phyloP scores from a whole-genome alignment of 2,888 invertebrate species.

The Hypercompe scribonia region DNA sequence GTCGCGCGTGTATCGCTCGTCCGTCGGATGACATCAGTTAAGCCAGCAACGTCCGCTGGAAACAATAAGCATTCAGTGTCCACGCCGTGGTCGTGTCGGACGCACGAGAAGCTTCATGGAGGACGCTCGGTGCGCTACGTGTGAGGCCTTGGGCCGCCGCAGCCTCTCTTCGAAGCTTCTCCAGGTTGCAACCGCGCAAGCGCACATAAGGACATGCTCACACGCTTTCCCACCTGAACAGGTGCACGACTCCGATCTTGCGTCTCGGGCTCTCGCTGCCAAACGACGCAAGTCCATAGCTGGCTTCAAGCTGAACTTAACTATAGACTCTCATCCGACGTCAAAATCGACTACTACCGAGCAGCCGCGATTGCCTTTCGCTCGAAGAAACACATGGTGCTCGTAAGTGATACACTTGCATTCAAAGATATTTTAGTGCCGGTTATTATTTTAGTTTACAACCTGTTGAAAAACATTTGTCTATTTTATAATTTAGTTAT shows the following conservation, averaged over 20 bases:
- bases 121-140: conserved; percentile 81
- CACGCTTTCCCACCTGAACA: conserved; percentile 71
- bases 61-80: conserved; percentile 83
- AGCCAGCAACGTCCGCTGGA: conserved; percentile 81
- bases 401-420: conserved; percentile 73
- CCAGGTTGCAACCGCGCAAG: conserved; percentile 83
- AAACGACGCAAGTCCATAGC: conserved; percentile 83
- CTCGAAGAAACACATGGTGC: conserved; percentile 85
- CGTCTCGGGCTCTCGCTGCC: conserved; percentile 79
- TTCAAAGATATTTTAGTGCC: conserved; percentile 42
- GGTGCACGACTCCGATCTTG: conserved; percentile 72
- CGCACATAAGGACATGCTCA: conserved; percentile 80
- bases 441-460: conserved; percentile 16
- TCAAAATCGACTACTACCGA: conserved; percentile 66
- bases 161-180: conserved; percentile 79
- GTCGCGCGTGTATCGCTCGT: conserved; percentile 77
- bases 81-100: conserved; percentile 79
- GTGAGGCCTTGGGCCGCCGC: conserved; percentile 81
- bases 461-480: conserved; percentile 33
- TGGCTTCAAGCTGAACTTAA: conserved; percentile 75
- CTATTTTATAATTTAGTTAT: conserved; percentile 54
- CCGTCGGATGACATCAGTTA: conserved; percentile 86
- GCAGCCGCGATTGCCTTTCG: conserved; percentile 68
- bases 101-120: conserved; percentile 84
- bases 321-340: conserved; percentile 69